Conservation (phyloP, 1,140 invertebrate genomes). For the Matsumurasca onukii region DNA sequence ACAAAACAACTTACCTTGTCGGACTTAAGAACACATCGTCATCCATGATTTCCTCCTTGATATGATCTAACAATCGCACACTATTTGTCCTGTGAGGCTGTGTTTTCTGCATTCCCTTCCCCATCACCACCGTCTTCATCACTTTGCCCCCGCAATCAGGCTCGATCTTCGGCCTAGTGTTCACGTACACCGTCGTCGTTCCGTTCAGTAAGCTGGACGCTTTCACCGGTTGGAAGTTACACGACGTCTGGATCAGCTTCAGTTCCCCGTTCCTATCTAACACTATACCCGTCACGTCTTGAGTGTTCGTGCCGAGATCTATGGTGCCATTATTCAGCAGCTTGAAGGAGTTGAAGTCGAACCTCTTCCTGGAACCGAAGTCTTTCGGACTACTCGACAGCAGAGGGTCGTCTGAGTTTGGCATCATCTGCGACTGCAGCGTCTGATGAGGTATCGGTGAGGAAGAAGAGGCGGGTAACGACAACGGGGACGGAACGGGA, state of each 20-base stretch:
- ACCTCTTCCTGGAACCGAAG: constrained; percentile 63
- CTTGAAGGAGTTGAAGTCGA: constrained; percentile 64
- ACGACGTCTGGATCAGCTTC: constrained; percentile 59
- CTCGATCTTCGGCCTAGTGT: constrained; percentile 34
- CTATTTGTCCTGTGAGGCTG: constrained; percentile 20
- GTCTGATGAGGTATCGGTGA: constrained; percentile 57
- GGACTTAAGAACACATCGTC: constrained; percentile 78
- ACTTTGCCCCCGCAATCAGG: constrained; percentile 26
- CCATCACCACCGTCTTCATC: constrained; percentile 26
- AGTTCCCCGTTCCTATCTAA: constrained; percentile 65
- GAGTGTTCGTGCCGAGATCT: constrained; percentile 55
- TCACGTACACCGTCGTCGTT: constrained; percentile 36
- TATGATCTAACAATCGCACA: constrained; percentile 47
- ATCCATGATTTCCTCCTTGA: constrained; percentile 56
- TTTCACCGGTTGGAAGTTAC: constrained; percentile 41
- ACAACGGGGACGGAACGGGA: constrained; percentile 59
- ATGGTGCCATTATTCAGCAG: constrained; percentile 59
- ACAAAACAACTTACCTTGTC: constrained; percentile 54
- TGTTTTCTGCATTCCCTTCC: constrained; percentile 27
- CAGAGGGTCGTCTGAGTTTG: constrained; percentile 80
- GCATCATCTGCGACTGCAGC: constrained; percentile 74
- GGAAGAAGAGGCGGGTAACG: constrained; percentile 53
- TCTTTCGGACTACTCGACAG: constrained; percentile 79
- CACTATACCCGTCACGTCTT: constrained; percentile 59
- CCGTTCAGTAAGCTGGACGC: constrained; percentile 33